Evolutionary conservation across 2,888 invertebrate species (phyloP), one percentile per base, ranked within the genome.

Genomic region (Amiota mariae): DNA sequence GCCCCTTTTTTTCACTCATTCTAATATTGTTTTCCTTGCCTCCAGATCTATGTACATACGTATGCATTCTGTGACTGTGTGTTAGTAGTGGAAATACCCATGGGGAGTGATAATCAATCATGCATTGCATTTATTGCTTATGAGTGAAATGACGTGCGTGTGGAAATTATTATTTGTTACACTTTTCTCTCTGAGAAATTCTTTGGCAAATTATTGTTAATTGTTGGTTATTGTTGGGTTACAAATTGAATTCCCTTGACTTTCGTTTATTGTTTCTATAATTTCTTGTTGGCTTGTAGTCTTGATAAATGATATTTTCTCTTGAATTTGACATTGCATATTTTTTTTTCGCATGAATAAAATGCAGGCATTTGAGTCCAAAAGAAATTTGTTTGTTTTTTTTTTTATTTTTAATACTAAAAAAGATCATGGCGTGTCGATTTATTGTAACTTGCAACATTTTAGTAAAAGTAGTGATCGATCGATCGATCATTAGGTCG

Each of bases 91-190:
- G 36, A 36, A 36, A 36, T 64, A 46, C 73, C 84, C 78, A 79
- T 78, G 80, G 84, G 85, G 86, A 85, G 85, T 86, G 85, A 85
- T 86, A 82, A 85, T 85, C 86, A 85, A 85, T 85, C 85, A 85
- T 84, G 70, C 70, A 15, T n/a, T 68, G 24, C 24, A 68, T 54
- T 48, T 64, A 56, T 47, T 51, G 78, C 76, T 70, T 75, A 78
- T 18, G 59, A 36, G 36, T 36, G 20, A 59, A 59, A 85, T 82
- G 36, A 36, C 61, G 48, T 56, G 78, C 76, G 71, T 75, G 80
- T 18, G 59, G 20, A 59, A 59, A 85, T 82, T 76, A 81, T 81
- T 82, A 78, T 84, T 81, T 83, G 82, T 81, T 82, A 84, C 79
- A 84, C 75, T 81, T 84, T 78, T 63, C 46, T 36, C 63, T 63